Conservation (phyloP, 2,113 vertebrate species). For the Leptocoma aspasia region DNA sequence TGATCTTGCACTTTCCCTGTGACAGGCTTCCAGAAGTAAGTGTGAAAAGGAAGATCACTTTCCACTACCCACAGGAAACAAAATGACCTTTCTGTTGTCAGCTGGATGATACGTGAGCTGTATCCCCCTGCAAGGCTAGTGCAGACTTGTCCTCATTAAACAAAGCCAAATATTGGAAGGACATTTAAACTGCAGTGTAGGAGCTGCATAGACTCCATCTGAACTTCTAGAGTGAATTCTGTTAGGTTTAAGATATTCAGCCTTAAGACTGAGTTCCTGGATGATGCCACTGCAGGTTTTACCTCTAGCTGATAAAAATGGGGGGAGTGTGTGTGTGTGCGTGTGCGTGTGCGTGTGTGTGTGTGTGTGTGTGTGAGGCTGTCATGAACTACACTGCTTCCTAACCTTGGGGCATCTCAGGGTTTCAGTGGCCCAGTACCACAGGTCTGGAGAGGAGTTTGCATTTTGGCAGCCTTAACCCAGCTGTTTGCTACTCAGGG, state of each 20-base stretch:
- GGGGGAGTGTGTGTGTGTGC: rapidly evolving
- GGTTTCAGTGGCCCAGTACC: not conserved
- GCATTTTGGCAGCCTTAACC: not conserved
- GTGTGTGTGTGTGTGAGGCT: not conserved
- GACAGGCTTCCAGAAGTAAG: constrained; percentile 9
- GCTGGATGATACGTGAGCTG: not conserved
- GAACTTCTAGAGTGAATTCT: not conserved
- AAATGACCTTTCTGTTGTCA: not conserved
- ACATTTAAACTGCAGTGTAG: not conserved
- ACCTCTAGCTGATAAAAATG: not conserved
- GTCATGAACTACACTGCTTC: not conserved
- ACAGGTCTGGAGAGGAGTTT: not conserved
- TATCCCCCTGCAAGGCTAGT: not conserved
- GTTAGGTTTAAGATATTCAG: not conserved
- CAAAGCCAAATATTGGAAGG: not conserved
- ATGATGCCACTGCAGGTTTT: not conserved
- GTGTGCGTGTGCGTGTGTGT: not conserved
- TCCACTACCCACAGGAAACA: not conserved
- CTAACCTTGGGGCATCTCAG: not conserved
- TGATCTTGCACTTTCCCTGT: not conserved
- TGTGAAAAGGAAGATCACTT: constrained; percentile 27
- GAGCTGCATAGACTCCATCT: not conserved
- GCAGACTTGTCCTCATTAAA: not conserved
- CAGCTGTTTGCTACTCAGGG: not conserved
- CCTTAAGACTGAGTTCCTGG: not conserved